A percentile compares a stretch with the other conserved stretches of the same genome.
Conservation (phyloP, 2,888 invertebrate species). For the Poecilobothrus nobilitatus region DNA sequence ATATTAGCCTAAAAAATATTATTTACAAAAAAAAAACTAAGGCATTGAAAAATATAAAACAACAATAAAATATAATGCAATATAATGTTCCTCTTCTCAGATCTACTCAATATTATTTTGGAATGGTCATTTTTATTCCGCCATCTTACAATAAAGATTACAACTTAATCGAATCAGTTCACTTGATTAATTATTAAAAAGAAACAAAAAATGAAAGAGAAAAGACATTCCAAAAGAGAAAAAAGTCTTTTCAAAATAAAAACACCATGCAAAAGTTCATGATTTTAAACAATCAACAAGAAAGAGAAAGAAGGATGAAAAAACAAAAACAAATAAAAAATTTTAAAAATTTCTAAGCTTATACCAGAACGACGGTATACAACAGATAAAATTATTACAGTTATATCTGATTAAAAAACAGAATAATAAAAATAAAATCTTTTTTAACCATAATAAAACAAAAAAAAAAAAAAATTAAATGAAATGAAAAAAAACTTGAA, state of each 20-base stretch:
- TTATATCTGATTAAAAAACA: conserved; percentile 2
- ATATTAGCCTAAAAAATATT: not conserved
- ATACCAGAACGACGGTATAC: not conserved
- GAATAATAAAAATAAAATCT: not conserved
- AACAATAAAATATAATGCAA: not conserved
- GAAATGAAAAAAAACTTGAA: not conserved
- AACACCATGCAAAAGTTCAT: not conserved
- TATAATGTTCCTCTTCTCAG: not conserved
- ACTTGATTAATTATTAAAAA: not conserved
- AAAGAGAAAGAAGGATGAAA: not conserved
- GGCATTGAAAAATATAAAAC: not conserved
- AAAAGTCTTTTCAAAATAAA: not conserved
- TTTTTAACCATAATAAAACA: not conserved
- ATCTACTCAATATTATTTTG: not conserved
- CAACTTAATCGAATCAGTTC: conserved; percentile 4
- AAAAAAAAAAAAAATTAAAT: not conserved
- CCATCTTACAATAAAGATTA: not conserved
- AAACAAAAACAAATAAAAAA: not conserved
- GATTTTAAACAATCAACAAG: not conserved
- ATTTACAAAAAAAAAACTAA: too few relatives aligned
- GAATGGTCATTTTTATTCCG: not conserved
- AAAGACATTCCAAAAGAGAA: not conserved
- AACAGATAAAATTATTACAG: conserved; percentile 1
- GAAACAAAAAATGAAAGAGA: not conserved
- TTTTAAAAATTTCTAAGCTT: not conserved